Evolutionary conservation across 2,797 vertebrate species (phyloP), one percentile per base, ranked within the genome.

Genomic region (Sebastes iracundus): DNA sequence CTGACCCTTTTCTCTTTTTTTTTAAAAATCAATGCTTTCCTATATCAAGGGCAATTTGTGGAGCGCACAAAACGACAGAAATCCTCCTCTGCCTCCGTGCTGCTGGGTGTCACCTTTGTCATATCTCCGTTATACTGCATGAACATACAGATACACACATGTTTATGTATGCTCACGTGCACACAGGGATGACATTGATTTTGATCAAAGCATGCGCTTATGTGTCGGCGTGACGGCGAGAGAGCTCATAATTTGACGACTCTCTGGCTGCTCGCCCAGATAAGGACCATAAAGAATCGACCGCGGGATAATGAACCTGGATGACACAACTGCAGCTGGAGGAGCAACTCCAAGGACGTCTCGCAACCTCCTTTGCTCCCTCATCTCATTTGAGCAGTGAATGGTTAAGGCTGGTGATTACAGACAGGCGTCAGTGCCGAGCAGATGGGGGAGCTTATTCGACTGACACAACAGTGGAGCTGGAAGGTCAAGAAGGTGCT

Each of bases 331-430:
- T 92, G 82, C 84, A 80, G 87, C 85, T 80, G 60, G 66, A 75
- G 77, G 73, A 84, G 70, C 76, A 53, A 66, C 80, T 75, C 78
- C 91, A 91, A 90, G 90, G 90, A 82, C 79, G 23, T 61, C 77
- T 81, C 28, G 10, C 52, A n/a, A 59, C 83, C 80, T 80, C 66
- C 78, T 83, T 64, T 10, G 10, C 74, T 85, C 85, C 66, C 80
- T 82, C 80, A 68, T 87, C 77, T 90, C 85, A 90, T 93, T 84
- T 14, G 63, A 84, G 30, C 84, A 59, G 73, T 9, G 65, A 84
- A 81, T 82, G 88, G 86, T 86, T 85, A 65, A 86, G 77, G 75
- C 77, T 30, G 63, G 73, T 87, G 89, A 90, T 94, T 91, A 83
- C 77, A 81, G 79, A 42, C 30, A 65, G 72, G 72, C 25, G 30